Evolutionary conservation across 2,888 invertebrate species (phyloP).

Genomic region (Cephus rjabovi): DNA sequence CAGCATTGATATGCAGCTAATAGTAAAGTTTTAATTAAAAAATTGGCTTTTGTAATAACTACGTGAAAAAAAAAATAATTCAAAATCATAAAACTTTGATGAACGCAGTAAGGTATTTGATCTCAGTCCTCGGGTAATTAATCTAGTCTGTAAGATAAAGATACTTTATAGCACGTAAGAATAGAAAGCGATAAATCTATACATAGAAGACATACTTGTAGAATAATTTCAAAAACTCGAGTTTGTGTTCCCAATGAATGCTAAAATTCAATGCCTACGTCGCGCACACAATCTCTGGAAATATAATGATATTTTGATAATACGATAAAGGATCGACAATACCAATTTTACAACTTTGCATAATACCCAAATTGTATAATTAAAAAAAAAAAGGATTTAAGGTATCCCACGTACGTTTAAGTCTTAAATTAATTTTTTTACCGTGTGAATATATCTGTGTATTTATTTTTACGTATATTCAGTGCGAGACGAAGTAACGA

Average conservation of each 20-base stretch:
- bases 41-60: not conserved
- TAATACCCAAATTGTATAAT: not conserved
- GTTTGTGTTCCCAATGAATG: not conserved
- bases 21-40: not conserved
- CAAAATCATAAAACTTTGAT: constrained; percentile 9
- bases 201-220: no score
- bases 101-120: constrained; percentile 39
- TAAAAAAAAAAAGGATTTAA: not conserved
- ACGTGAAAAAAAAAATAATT: not conserved
- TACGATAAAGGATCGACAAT: not conserved
- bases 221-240: not conserved
- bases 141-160: constrained; percentile 30
- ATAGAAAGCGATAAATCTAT: not conserved
- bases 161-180: not conserved
- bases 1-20: not conserved
- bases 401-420: not conserved
- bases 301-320: not conserved
- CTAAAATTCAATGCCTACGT: not conserved
- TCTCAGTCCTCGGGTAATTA: constrained; percentile 40
- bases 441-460: not conserved
- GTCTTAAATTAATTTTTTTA: not conserved
- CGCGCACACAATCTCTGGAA: not conserved
- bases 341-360: not conserved
- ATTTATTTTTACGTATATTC: not conserved
- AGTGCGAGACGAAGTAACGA: not conserved